Evolutionary conservation across 2,888 invertebrate species (phyloP).

Genomic region (Eueremaeus valkanovi): DNA sequence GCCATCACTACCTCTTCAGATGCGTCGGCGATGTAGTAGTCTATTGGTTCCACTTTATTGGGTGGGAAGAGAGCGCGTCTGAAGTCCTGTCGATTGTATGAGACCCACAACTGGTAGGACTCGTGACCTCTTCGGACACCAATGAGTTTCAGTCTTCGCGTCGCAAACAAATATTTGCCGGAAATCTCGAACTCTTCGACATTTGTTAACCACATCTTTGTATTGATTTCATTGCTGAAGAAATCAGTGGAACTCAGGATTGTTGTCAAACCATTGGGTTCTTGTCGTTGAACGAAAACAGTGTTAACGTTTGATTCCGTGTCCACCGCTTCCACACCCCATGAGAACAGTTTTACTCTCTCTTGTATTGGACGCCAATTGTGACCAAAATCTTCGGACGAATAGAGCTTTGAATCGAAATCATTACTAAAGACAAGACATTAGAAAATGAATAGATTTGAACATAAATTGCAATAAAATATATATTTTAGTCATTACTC

Average conservation of each 20-base stretch:
- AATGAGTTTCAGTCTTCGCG: conserved; percentile 57
- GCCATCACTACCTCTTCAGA: conserved; percentile 68
- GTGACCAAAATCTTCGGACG: conserved; percentile 69
- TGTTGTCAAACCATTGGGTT: conserved; percentile 60
- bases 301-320: conserved; percentile 45
- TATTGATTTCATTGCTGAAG: conserved; percentile 49
- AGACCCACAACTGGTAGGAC: conserved; percentile 66
- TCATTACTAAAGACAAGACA: no score
- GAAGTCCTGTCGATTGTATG: conserved; percentile 68
- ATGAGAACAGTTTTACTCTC: conserved; percentile 72
- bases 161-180: conserved; percentile 79
- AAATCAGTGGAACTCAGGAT: conserved; percentile 54
- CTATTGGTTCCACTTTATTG: conserved; percentile 49
- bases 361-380: conserved; percentile 66
- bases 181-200: conserved; percentile 77
- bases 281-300: conserved; percentile 62
- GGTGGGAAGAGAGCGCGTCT: conserved; percentile 67
- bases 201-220: conserved; percentile 60
- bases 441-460: no score
- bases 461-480: no score
- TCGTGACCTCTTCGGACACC: conserved; percentile 40
- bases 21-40: conserved; percentile 79
- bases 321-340: conserved; percentile 53
- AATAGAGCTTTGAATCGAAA: conserved; percentile 62
- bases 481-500: no score